Evolutionary conservation across 1,140 invertebrate genomes (phyloP).

Genomic region (Octopus sinensis): DNA sequence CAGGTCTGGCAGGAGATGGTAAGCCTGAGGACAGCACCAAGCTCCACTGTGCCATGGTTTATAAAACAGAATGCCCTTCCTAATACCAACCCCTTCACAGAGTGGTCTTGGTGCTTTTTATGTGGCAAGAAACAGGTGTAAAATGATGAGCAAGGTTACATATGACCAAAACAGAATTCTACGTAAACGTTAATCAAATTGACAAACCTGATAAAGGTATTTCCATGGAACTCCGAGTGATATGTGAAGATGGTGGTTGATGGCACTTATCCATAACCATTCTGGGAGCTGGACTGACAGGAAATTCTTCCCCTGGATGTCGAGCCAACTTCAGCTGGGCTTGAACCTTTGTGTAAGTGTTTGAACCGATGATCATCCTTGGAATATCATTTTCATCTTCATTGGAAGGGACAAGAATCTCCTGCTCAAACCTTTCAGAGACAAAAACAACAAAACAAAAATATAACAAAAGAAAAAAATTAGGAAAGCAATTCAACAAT

Average conservation of each 20-base stretch:
- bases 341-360: constrained; percentile 66
- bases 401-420: constrained; percentile 59
- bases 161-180: no score
- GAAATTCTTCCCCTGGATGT: not conserved
- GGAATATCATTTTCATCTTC: constrained; percentile 14
- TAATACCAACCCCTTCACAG: no score
- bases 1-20: no score
- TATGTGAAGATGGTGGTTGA: not conserved
- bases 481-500: not conserved
- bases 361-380: constrained; percentile 41
- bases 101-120: no score
- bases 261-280: not conserved
- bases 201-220: not conserved
- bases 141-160: no score
- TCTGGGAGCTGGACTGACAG: not conserved
- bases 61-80: no score
- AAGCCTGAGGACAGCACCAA: no score
- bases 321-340: constrained; percentile 60
- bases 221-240: not conserved
- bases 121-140: no score
- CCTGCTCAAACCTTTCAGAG: constrained; percentile 74
- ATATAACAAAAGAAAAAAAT: not conserved
- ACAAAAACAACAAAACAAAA: not conserved
- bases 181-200: not conserved
- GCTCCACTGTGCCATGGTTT: no score